Conservation (phyloP, 2,113 vertebrate species). For the Campylomormyrus tamandua region DNA sequence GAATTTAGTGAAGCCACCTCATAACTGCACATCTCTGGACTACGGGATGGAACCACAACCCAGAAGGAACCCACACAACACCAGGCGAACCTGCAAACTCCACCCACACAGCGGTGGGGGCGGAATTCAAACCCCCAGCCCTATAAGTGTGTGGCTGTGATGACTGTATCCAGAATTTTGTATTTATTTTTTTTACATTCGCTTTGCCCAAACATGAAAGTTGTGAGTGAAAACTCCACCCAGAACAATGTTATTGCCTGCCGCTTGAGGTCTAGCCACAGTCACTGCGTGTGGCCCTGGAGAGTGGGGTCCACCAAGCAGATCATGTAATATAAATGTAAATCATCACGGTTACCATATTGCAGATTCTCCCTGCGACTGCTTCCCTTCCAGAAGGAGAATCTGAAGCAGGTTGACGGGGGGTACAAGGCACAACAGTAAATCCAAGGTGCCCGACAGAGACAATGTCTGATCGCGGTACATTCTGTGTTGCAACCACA, state of each 20-base stretch:
- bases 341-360: background rate
- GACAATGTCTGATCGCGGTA: background rate
- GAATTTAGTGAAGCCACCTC: background rate
- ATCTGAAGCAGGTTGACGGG: background rate
- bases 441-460: background rate
- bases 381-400: background rate
- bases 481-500: background rate
- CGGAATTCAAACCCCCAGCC: background rate
- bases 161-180: background rate
- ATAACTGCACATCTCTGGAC: background rate
- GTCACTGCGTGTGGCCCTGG: too few species aligned
- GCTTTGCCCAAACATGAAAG: background rate
- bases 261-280: background rate
- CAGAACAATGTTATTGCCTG: background rate
- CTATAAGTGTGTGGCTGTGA: background rate
- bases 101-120: background rate
- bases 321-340: background rate
- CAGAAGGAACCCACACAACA: background rate
- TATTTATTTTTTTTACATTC: background rate
- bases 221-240: background rate
- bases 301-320: background rate
- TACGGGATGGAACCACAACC: background rate
- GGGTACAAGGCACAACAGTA: background rate
- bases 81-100: background rate
- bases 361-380: background rate